phyloP scores from a whole-genome alignment of 2,888 invertebrate species.

The Drosophila lutescens region DNA sequence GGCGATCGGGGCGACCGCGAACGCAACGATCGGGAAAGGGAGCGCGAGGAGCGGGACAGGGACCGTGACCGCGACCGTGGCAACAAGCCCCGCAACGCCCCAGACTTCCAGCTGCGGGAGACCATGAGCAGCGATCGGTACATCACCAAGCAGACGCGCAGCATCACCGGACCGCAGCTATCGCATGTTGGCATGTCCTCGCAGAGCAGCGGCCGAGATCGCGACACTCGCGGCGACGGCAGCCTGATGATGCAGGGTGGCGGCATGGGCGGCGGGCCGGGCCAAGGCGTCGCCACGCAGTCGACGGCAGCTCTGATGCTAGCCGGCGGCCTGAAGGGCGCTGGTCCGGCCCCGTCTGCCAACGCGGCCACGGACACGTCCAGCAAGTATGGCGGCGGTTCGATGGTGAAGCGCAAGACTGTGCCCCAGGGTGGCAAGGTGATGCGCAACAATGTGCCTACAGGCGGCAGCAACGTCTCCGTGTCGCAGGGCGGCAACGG shows the following conservation, averaged over 20 bases:
- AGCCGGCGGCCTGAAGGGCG: constrained; percentile 57
- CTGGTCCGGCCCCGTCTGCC: constrained; percentile 55
- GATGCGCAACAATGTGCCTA: constrained; percentile 46
- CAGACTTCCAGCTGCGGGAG: constrained; percentile 72
- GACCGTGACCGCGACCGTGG: constrained; percentile 71
- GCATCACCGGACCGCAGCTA: constrained; percentile 78
- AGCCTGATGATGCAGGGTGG: constrained; percentile 57
- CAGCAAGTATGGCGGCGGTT: constrained; percentile 82
- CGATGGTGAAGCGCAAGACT: constrained; percentile 90
- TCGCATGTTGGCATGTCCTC: constrained; percentile 77
- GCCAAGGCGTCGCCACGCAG: constrained; percentile 53
- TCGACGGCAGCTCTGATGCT: constrained; percentile 59
- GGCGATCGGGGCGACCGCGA: constrained; percentile 63
- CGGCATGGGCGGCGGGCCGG: constrained; percentile 45
- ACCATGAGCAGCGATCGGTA: constrained; percentile 81
- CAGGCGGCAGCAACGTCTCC: constrained; percentile 31
- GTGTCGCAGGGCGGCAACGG: constrained; percentile 49
- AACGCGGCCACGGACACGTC: constrained; percentile 62
- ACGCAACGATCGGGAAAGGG: constrained; percentile 71
- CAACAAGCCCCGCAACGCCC: constrained; percentile 59
- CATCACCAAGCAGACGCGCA: constrained; percentile 80
- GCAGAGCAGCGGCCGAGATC: constrained; percentile 56
- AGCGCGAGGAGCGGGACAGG: constrained; percentile 59
- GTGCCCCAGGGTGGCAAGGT: constrained; percentile 57
- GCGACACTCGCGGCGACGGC: constrained; percentile 55